Conservation (phyloP, 2,797 vertebrate genomes). For the Aldrovandia affinis region DNA sequence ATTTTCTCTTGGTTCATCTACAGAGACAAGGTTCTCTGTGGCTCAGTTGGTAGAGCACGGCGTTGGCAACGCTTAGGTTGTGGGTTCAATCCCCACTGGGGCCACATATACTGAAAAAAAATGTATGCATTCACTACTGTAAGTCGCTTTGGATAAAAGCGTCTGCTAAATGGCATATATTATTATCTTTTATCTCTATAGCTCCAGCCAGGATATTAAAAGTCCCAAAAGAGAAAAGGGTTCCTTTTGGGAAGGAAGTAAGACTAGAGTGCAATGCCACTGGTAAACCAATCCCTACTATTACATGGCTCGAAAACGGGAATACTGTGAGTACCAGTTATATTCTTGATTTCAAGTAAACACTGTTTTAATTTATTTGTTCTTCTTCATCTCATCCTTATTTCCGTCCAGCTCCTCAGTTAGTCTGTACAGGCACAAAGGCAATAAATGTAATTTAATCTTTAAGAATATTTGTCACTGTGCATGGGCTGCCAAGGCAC, state of each 20-base stretch:
- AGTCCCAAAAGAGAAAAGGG: slow-evolving; percentile 89
- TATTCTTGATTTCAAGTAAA: neutral
- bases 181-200: slow-evolving; percentile 60
- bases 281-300: slow-evolving; percentile 87
- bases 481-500: slow-evolving; percentile 37
- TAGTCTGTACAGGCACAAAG: neutral
- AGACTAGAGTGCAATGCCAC: slow-evolving; percentile 85
- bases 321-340: slow-evolving; percentile 83
- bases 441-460: neutral
- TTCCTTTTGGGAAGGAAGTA: slow-evolving; percentile 87
- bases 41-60: too few relatives aligned
- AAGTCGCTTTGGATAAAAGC: too few relatives aligned
- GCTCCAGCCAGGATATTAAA: slow-evolving; percentile 92
- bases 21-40: too few relatives aligned
- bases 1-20: neutral
- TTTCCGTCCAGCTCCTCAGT: neutral
- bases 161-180: too few relatives aligned
- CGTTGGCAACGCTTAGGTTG: too few relatives aligned
- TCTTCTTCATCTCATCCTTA: neutral
- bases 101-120: too few relatives aligned
- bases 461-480: slow-evolving; percentile 33
- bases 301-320: slow-evolving; percentile 96
- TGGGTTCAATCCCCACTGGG: too few relatives aligned
- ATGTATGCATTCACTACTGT: too few relatives aligned
- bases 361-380: neutral